Conservation (phyloP, 2,113 vertebrate genomes). For the Seriola aureovittata region DNA sequence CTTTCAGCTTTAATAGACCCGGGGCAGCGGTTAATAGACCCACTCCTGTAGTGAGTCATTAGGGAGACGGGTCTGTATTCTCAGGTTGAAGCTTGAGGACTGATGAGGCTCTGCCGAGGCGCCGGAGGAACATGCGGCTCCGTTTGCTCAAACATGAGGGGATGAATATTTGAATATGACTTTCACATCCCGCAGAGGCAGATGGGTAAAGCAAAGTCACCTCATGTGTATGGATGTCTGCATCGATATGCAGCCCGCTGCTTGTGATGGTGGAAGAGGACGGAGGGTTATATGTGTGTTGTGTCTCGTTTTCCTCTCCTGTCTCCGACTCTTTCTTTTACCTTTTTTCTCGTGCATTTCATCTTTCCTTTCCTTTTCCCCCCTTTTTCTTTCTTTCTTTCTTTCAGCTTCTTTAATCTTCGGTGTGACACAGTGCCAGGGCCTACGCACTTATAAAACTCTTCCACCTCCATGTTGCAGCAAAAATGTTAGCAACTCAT, state of each 20-base stretch:
- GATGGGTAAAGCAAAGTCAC: conserved; percentile 49
- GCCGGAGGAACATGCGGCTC: background rate
- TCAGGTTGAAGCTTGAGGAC: conserved; percentile 1
- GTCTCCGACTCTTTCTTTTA: background rate
- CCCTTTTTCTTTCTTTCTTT: background rate
- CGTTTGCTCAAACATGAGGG: conserved; percentile 33
- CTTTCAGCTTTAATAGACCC: background rate
- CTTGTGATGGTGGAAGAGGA: background rate
- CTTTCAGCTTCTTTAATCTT: background rate
- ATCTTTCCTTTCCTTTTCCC: too few relatives aligned
- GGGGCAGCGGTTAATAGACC: conserved; percentile 4
- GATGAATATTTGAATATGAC: conserved; percentile 61
- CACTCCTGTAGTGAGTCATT: background rate
- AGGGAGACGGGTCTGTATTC: background rate
- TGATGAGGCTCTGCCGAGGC: background rate
- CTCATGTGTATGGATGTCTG: conserved; percentile 61
- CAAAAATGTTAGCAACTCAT: background rate
- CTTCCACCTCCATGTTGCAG: background rate
- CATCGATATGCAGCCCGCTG: conserved; percentile 38
- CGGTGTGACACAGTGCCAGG: background rate
- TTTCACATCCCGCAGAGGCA: conserved; percentile 45
- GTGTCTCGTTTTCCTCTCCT: background rate
- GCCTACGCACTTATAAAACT: background rate
- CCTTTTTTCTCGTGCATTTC: background rate
- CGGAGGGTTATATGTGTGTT: background rate